These are phyloP conservation scores for Hirudo medicinalis DNA, from an alignment of 1,140 invertebrate species.

Conservation along the genomic window DNA sequence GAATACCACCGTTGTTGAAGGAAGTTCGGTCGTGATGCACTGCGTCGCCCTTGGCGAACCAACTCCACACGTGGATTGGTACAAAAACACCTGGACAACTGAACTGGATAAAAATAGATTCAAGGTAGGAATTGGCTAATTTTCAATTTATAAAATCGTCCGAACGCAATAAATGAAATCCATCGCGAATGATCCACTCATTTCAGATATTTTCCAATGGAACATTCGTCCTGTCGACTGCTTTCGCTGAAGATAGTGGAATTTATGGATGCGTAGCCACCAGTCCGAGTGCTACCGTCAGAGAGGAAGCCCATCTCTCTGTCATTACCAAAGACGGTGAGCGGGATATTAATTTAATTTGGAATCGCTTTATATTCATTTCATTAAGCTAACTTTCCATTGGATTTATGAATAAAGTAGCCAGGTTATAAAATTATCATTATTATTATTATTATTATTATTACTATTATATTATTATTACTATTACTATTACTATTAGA, in stretches of 20 bases:
- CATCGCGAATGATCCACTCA: too few species aligned
- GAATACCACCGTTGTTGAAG: constrained; percentile 64
- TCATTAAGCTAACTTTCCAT: too few species aligned
- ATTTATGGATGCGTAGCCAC: constrained; percentile 80
- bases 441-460: constrained; percentile 3
- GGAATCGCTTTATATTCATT: neutral
- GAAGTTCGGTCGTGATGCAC: constrained; percentile 60
- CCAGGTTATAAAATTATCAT: neutral
- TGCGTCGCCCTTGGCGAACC: constrained; percentile 75
- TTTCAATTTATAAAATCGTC: neutral
- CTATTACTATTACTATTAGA: neutral
- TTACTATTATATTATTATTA: neutral
- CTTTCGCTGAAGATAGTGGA: constrained; percentile 63
- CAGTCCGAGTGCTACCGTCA: constrained; percentile 69
- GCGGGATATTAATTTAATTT: neutral
- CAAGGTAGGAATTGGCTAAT: neutral
- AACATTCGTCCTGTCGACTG: constrained; percentile 62
- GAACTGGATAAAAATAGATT: constrained; percentile 50
- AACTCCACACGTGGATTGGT: constrained; percentile 74
- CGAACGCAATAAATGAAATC: too few species aligned
- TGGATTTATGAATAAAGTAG: neutral
- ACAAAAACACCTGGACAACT: constrained; percentile 62
- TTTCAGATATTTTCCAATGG: constrained; percentile 62
- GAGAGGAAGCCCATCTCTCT: constrained; percentile 67
- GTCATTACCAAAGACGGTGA: neutral